These are phyloP conservation scores for Hyphantria cunea DNA, from an alignment of 1,140 invertebrate genomes.

Conservation along the genomic window DNA sequence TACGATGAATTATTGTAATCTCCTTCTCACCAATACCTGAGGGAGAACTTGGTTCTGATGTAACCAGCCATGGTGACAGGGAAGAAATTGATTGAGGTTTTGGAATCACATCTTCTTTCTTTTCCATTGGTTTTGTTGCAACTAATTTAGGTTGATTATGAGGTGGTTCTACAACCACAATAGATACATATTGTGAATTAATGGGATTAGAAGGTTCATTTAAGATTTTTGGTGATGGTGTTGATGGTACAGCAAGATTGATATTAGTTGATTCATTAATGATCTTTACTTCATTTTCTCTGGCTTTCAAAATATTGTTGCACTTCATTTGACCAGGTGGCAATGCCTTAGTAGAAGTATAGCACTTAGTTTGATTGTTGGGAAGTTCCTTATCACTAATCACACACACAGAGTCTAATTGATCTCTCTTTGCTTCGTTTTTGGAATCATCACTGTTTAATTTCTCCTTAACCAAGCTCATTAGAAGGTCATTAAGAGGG, in stretches of 20 bases:
- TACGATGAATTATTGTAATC: slow-evolving; percentile 86
- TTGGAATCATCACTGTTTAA: slow-evolving; percentile 83
- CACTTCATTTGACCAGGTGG: slow-evolving; percentile 95
- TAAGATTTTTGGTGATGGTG: slow-evolving; percentile 73
- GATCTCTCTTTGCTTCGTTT: slow-evolving; percentile 83
- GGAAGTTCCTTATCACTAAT: slow-evolving; percentile 83
- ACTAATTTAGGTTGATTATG: slow-evolving; percentile 63
- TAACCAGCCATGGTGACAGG: slow-evolving; percentile 90
- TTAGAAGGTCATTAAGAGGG: slow-evolving; percentile 75
- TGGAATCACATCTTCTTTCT: slow-evolving; percentile 60
- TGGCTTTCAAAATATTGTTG: slow-evolving; percentile 97
- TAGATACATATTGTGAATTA: slow-evolving; percentile 82
- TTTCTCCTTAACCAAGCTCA: slow-evolving; percentile 81
- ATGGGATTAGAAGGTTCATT: slow-evolving; percentile 73
- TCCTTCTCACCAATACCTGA: slow-evolving; percentile 85
- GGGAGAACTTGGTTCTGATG: slow-evolving; percentile 86
- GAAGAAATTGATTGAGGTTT: slow-evolving; percentile 78
- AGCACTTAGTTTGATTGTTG: slow-evolving; percentile 85
- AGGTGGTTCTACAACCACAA: slow-evolving; percentile 82
- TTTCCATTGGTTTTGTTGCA: slow-evolving; percentile 58
- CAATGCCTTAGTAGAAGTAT: slow-evolving; percentile 85
- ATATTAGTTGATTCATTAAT: slow-evolving; percentile 73
- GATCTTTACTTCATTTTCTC: slow-evolving; percentile 76
- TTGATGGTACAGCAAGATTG: slow-evolving; percentile 66
- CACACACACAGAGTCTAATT: slow-evolving; percentile 79